Evolutionary conservation across 1,140 invertebrate genomes (phyloP), one percentile per base, ranked within the genome.

Genomic region (Pseudomyrmex concolor): DNA sequence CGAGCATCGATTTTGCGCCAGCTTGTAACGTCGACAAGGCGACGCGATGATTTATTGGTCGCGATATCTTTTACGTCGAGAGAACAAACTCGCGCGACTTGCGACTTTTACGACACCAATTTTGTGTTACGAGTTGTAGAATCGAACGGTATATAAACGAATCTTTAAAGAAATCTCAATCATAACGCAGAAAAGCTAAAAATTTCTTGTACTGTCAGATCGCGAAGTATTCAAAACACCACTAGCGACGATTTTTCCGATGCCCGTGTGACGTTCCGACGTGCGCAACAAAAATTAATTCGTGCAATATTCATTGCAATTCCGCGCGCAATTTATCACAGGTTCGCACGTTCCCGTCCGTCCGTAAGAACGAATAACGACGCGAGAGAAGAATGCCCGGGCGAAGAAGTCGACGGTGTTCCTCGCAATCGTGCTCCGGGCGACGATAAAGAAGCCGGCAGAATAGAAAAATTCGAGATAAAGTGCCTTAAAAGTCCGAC

Each of bases 391-490:
- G 15, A 51, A 78, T 45, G 13, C 54, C 12, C 54, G 9, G 5
- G 17, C n/a, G 71, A 54, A 43, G 34, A 63, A 82, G 54, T 74
- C 71, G 59, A 74, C 59, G 72, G 19, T 17, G 25, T 25, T 25
- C 25, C 25, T 25, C 25, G 45, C 17, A 15, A 43, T 15, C 55
- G 57, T 22, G 55, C 19, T 19, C 55, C 2, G 19, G 2, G 25
- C 22, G 60, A 22, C 19, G 72, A 63, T 60, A 76, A 43, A 63
- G 59, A 17, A 72, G 15, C 34, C 34, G 17, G 17, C 25, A n/a
- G 85, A 78, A 80, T 80, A 74, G 73, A 86, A 86, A 80, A 86
- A 87, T 84, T 87, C 71, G 77, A 83, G 77, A 83, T 87, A 86
- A 86, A 86, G 74, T 57, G 43, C 34, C 22, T 64, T 34, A 22